phyloP scores from a whole-genome alignment of 2,888 invertebrate genomes.

The Ophion slaviceki region DNA sequence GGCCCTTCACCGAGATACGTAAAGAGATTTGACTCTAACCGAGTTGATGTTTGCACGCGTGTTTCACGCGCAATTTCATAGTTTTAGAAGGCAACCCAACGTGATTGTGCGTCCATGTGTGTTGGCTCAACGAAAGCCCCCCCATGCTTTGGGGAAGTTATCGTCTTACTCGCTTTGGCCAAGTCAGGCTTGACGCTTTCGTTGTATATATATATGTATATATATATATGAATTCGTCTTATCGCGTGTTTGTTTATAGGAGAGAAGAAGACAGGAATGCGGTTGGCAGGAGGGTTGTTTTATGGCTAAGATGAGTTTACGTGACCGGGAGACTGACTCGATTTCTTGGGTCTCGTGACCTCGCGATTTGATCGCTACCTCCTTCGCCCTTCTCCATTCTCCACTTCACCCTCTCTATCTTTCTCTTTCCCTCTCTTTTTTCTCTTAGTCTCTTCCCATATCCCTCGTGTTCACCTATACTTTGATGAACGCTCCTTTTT shows the following conservation, averaged over 20 bases:
- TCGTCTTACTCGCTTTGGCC: conserved; percentile 42
- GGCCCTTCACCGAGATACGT: conserved; percentile 15
- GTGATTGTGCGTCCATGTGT: conserved; percentile 33
- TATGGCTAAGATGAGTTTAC: conserved; percentile 79
- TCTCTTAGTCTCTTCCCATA: conserved; percentile 39
- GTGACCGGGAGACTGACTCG: conserved; percentile 76
- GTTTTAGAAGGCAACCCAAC: conserved; percentile 44
- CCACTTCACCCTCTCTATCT: conserved; percentile 42
- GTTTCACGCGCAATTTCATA: conserved; percentile 61
- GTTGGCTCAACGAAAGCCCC: conserved; percentile 41
- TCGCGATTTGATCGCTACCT: conserved; percentile 24
- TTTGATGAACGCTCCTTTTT: conserved; percentile 53
- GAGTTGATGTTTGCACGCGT: conserved; percentile 51
- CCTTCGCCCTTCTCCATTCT: conserved; percentile 50
- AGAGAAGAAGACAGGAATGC: conserved; percentile 21
- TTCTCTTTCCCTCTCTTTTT: conserved; percentile 31
- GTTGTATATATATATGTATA: background rate
- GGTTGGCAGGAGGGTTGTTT: conserved; percentile 68
- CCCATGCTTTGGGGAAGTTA: conserved; percentile 24
- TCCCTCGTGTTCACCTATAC: conserved; percentile 47
- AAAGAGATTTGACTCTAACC: conserved; percentile 40
- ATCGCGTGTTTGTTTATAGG: conserved; percentile 34
- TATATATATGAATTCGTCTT: conserved; percentile 15
- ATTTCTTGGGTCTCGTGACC: conserved; percentile 53
- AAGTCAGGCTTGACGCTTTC: conserved; percentile 52